Percentiles rank a stretch among this genome's conserved stretches.
Conservation (phyloP, 2,888 invertebrate genomes). For the Lagria hirta region DNA sequence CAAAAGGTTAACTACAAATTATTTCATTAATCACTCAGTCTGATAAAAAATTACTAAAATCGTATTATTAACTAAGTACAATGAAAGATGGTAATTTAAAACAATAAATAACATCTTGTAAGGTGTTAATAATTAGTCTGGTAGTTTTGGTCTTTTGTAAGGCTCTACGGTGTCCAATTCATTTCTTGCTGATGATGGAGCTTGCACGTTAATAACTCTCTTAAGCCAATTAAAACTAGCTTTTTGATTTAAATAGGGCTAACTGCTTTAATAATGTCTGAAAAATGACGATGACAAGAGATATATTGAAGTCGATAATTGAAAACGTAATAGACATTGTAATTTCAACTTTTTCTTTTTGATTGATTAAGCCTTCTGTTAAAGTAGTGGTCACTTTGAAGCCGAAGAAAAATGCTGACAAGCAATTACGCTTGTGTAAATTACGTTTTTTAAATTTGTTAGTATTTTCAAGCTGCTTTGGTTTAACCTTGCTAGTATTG, state of each 20-base stretch:
- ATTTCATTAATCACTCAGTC: no score
- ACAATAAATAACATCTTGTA: slow-evolving; percentile 14
- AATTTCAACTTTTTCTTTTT: no score
- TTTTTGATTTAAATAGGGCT: slow-evolving; percentile 4
- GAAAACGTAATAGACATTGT: slow-evolving; percentile 6
- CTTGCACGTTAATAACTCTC: slow-evolving; percentile 15
- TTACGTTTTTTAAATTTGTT: no score
- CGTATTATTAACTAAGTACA: background rate
- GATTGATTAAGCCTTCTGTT: no score
- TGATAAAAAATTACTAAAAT: background rate
- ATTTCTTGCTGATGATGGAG: slow-evolving; percentile 9
- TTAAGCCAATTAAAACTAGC: slow-evolving; percentile 13
- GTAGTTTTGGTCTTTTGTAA: no score
- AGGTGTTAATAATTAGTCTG: slow-evolving; percentile 16
- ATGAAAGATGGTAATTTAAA: slow-evolving; percentile 14
- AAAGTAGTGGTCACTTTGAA: no score
- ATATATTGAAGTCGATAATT: slow-evolving; percentile 9
- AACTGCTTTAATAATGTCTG: slow-evolving; percentile 3
- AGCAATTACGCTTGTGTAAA: no score
- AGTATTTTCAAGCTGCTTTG: no score
- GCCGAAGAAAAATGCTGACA: no score
- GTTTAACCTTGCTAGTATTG: no score
- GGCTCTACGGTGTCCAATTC: no score
- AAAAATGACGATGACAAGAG: slow-evolving; percentile 5
- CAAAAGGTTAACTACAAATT: no score